Conservation (phyloP, 2,797 vertebrate genomes). For the Scleropages formosus region DNA sequence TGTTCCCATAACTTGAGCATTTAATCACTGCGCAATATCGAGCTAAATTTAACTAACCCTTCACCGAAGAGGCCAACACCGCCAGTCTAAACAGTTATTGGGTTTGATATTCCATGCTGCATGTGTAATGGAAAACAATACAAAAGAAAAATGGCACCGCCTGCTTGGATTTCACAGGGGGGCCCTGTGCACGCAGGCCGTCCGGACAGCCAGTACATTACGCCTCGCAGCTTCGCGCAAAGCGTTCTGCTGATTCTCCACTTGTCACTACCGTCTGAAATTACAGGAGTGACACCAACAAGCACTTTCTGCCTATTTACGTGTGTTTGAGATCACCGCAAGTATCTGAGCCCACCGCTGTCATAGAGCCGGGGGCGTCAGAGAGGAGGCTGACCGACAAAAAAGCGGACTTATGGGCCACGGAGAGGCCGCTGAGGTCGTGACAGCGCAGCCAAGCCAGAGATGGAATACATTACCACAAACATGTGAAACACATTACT, state of each 20-base stretch:
- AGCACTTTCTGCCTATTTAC: neutral
- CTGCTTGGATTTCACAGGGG: slow-evolving; percentile 19
- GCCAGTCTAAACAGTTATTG: slow-evolving; percentile 18
- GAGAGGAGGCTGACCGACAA: neutral
- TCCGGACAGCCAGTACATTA: neutral
- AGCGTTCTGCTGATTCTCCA: neutral
- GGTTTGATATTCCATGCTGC: slow-evolving; percentile 23
- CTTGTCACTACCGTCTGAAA: neutral
- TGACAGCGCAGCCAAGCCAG: neutral
- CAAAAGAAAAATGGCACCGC: slow-evolving; percentile 9
- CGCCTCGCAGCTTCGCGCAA: slow-evolving; percentile 1
- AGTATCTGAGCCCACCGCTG: neutral
- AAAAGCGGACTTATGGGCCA: neutral
- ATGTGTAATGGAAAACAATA: slow-evolving; percentile 1
- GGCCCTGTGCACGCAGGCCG: neutral
- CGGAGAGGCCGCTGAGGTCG: neutral
- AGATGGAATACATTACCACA: neutral
- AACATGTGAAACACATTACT: neutral
- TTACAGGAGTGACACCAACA: neutral
- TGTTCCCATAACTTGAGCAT: slow-evolving; percentile 4
- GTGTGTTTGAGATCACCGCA: slow-evolving; percentile 5
- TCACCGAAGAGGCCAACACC: neutral
- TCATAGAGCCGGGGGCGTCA: neutral
- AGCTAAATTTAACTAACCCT: slow-evolving; percentile 28
- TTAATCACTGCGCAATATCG: slow-evolving; percentile 1